These are phyloP conservation scores for Nicator chloris DNA, from an alignment of 2,113 vertebrate species.

Conservation along the genomic window DNA sequence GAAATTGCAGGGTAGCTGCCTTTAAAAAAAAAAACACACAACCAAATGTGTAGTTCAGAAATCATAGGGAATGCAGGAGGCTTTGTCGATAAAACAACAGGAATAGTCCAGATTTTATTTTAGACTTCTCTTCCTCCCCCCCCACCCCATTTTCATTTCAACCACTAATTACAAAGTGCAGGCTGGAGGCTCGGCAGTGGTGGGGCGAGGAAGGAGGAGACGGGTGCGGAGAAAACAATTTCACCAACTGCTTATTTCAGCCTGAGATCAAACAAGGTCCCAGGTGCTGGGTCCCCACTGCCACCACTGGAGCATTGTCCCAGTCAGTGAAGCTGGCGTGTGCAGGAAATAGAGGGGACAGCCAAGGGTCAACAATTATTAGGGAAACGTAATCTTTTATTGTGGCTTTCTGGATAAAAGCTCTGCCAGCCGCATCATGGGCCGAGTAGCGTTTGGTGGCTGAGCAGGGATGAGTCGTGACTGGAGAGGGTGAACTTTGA, in stretches of 20 bases:
- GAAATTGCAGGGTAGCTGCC: no score
- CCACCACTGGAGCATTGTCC: not conserved
- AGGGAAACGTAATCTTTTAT: not conserved
- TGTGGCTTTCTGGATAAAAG: not conserved
- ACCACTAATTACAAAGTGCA: constrained; percentile 54
- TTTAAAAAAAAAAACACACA: no score
- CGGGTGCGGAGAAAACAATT: not conserved
- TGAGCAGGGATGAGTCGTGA: not conserved
- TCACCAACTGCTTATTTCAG: not conserved
- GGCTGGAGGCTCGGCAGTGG: constrained; percentile 4
- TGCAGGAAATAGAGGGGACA: not conserved
- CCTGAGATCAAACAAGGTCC: not conserved
- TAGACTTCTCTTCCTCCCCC: not conserved
- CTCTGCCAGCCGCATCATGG: not conserved
- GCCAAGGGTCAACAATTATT: not conserved
- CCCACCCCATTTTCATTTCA: not conserved
- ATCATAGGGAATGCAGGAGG: not conserved
- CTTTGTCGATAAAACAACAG: not conserved
- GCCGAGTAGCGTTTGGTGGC: not conserved
- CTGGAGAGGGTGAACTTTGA: not conserved
- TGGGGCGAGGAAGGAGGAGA: constrained; percentile 25
- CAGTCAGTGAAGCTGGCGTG: accelerated
- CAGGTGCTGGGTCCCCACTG: not conserved
- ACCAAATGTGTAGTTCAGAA: not conserved
- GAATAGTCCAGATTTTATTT: constrained; percentile 33